Conservation (phyloP, 2,113 vertebrate genomes). For the Callorhinus ursinus region DNA sequence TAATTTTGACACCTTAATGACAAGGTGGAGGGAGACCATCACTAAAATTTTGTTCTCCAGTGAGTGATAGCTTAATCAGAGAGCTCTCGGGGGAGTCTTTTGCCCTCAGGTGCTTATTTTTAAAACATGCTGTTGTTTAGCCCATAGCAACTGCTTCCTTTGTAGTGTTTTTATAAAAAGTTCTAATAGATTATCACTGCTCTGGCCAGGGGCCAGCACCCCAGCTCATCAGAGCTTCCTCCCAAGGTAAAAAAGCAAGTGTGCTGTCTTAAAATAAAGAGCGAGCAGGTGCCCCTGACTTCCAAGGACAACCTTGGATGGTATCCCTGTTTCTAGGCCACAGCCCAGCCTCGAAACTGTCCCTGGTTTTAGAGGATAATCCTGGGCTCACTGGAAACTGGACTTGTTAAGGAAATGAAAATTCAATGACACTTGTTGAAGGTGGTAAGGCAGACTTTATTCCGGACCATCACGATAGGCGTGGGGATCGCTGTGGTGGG, state of each 20-base stretch:
- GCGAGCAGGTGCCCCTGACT: neutral
- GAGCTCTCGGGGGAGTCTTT: conserved; percentile 17
- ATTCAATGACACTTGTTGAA: neutral
- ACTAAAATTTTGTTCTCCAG: neutral
- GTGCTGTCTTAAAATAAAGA: conserved; percentile 49
- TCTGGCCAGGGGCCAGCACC: neutral
- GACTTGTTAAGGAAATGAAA: neutral
- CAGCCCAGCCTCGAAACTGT: neutral
- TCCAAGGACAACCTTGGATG: neutral
- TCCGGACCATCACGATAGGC: too few relatives aligned
- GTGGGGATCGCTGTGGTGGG: neutral
- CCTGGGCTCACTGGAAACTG: neutral
- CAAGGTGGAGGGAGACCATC: neutral
- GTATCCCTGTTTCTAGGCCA: neutral
- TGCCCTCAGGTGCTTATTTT: conserved; percentile 72
- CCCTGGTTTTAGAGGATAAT: neutral
- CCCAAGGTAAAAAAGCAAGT: conserved; percentile 25
- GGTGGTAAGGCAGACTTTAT: neutral
- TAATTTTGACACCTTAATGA: conserved; percentile 10
- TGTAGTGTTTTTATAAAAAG: conserved; percentile 46
- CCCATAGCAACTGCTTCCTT: conserved; percentile 41
- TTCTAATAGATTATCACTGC: conserved; percentile 40
- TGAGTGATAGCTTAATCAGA: conserved; percentile 58
- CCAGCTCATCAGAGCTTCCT: neutral
- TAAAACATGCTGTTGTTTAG: conserved; percentile 74